These are phyloP conservation scores for Chiloscyllium plagiosum DNA, from an alignment of 2,113 vertebrate species.

Conservation along the genomic window DNA sequence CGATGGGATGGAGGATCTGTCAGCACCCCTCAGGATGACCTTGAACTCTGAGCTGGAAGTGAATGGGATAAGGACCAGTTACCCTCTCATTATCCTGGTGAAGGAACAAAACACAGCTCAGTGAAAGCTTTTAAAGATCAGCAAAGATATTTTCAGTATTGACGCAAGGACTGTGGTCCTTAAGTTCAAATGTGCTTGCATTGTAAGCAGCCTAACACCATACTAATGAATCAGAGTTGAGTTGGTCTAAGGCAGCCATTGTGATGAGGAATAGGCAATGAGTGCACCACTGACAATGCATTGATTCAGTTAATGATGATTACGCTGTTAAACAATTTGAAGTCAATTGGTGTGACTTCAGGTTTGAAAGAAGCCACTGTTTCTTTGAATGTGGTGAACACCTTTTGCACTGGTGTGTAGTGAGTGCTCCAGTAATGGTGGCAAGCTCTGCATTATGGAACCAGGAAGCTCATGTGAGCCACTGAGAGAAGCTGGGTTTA, in stretches of 20 bases:
- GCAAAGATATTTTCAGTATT: background rate
- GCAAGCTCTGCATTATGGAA: background rate
- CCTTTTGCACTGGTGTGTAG: background rate
- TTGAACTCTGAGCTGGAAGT: too few relatives aligned
- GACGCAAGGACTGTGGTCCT: background rate
- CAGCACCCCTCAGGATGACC: too few relatives aligned
- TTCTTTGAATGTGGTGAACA: background rate
- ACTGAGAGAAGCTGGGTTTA: background rate
- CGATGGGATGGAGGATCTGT: too few relatives aligned
- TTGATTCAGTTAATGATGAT: background rate
- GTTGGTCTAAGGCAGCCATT: background rate
- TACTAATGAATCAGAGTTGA: background rate
- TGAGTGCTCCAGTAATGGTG: background rate
- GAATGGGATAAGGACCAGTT: too few relatives aligned
- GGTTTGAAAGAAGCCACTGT: background rate
- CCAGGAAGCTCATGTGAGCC: background rate
- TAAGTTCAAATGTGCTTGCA: background rate
- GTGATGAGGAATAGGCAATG: background rate
- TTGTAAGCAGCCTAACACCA: background rate
- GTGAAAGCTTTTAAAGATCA: background rate
- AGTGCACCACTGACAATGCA: background rate
- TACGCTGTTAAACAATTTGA: background rate
- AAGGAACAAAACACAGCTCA: background rate
- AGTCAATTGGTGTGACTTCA: background rate
- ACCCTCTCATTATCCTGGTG: background rate